Conservation (phyloP, 2,113 vertebrate genomes). For the Macrotus californicus region DNA sequence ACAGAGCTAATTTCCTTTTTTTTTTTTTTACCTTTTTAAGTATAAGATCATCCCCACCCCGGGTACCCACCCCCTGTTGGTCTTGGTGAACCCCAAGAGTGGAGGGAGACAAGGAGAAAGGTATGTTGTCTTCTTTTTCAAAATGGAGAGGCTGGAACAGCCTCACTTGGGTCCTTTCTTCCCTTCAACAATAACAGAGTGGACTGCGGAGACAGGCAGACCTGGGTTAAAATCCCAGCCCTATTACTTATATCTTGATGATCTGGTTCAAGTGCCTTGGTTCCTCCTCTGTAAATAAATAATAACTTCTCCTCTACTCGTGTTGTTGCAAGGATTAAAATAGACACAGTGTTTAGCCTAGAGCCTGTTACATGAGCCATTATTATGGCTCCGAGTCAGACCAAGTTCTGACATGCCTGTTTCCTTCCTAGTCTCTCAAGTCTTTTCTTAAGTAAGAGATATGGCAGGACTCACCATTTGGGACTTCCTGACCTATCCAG, state of each 20-base stretch:
- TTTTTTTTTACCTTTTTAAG: conserved; percentile 58
- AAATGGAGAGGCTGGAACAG: background rate
- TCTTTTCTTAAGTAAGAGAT: background rate
- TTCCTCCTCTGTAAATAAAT: background rate
- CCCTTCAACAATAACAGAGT: background rate
- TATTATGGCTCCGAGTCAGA: background rate
- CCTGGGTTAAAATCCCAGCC: background rate
- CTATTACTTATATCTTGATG: background rate
- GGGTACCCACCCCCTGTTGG: conserved; percentile 91
- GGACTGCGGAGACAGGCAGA: background rate
- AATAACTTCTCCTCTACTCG: background rate
- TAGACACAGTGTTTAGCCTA: background rate
- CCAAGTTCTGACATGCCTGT: background rate
- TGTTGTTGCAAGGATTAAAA: background rate
- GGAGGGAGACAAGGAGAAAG: conserved; percentile 94
- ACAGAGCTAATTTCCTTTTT: conserved; percentile 41
- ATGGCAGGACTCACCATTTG: background rate
- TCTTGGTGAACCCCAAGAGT: conserved; percentile 95
- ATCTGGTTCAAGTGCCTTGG: background rate
- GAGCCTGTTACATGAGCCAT: background rate
- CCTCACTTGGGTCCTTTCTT: background rate
- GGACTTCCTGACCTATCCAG: background rate
- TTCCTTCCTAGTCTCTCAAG: background rate
- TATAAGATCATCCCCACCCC: conserved; percentile 90
- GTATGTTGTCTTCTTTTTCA: conserved; percentile 74